phyloP scores from a whole-genome alignment of 64 coral and sea anemone species.

The Montipora foliosa region DNA sequence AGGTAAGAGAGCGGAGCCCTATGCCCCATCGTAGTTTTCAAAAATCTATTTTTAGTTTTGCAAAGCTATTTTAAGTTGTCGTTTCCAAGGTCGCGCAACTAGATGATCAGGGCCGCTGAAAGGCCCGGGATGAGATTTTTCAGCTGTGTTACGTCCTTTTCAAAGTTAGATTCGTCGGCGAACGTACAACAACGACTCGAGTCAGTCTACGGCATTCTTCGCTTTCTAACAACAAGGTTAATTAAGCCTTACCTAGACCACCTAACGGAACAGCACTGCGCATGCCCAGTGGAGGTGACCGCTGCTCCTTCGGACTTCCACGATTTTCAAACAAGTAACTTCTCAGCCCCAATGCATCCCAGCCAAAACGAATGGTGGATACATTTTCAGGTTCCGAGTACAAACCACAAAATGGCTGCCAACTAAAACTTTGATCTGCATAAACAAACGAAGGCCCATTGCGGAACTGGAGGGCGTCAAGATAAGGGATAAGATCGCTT shows the following conservation, averaged over 20 bases:
- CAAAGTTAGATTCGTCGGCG: too few species aligned
- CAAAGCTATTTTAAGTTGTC: too few species aligned
- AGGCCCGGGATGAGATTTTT: too few species aligned
- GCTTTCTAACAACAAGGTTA: too few species aligned
- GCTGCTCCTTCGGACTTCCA: neutral
- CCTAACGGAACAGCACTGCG: constrained; percentile 92
- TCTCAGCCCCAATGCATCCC: constrained; percentile 23
- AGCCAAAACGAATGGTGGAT: constrained; percentile 40
- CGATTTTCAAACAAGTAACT: constrained; percentile 39
- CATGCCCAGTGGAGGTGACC: constrained; percentile 83
- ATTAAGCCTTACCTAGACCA: constrained; percentile 48
- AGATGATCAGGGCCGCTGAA: too few species aligned
- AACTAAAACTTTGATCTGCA: constrained; percentile 36
- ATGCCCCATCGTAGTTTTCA: too few species aligned
- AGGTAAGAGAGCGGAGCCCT: too few species aligned
- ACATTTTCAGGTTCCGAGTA: constrained; percentile 47
- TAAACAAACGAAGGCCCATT: constrained; percentile 52
- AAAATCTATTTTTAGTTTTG: too few species aligned
- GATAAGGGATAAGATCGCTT: neutral
- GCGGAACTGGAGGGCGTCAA: constrained; percentile 14
- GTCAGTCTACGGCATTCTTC: too few species aligned
- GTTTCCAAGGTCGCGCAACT: too few species aligned
- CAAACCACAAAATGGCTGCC: constrained; percentile 24
- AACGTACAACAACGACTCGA: too few species aligned
- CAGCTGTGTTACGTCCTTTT: too few species aligned